Conservation (phyloP, 2,888 invertebrate species). For the Alloplasta piceator region DNA sequence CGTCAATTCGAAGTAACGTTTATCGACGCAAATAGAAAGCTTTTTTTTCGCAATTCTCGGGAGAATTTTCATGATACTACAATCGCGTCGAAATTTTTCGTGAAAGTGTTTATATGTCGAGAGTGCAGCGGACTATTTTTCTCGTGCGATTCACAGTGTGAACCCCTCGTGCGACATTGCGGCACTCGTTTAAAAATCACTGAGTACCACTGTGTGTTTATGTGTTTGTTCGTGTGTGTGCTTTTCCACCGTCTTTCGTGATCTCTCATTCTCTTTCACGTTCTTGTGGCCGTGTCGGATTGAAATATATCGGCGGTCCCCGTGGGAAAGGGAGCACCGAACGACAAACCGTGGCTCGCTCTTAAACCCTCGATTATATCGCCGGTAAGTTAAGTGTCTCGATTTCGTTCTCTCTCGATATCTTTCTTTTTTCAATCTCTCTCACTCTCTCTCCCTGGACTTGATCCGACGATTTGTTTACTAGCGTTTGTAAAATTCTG, state of each 20-base stretch:
- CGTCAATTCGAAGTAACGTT: no score
- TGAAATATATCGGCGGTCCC: slow-evolving; percentile 68
- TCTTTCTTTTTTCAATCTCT: background rate
- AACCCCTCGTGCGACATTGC: background rate
- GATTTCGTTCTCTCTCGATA: slow-evolving; percentile 56
- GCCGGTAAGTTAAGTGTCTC: slow-evolving; percentile 69
- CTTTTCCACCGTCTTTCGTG: slow-evolving; percentile 6
- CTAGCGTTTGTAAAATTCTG: no score
- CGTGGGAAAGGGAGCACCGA: slow-evolving; percentile 69
- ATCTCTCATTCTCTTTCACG: slow-evolving; percentile 40
- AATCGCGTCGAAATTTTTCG: no score
- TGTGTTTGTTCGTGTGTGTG: background rate
- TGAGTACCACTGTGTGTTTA: background rate
- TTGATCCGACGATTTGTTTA: no score
- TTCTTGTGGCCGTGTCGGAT: slow-evolving; percentile 68
- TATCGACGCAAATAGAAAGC: no score
- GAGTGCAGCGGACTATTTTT: no score
- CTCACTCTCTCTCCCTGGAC: background rate
- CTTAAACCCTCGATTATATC: slow-evolving; percentile 57
- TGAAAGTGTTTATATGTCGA: no score
- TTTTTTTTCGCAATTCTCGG: no score
- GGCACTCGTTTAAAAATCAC: no score
- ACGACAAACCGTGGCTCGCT: slow-evolving; percentile 46
- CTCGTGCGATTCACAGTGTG: background rate
- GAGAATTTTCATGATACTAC: no score